phyloP scores from a whole-genome alignment of 2,113 vertebrate genomes.

The Bos indicus region DNA sequence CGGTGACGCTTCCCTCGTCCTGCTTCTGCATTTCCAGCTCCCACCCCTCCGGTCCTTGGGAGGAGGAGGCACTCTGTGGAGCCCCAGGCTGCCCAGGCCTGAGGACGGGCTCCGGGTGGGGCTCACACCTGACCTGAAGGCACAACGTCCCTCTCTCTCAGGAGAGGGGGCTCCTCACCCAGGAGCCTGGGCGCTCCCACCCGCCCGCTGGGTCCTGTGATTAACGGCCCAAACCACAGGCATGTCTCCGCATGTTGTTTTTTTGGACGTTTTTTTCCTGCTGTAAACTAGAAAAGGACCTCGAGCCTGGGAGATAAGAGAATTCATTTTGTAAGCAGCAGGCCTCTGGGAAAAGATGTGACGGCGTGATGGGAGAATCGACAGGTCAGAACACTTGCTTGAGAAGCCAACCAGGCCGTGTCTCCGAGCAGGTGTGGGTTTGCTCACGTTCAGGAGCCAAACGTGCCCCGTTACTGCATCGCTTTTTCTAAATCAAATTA shows the following conservation, averaged over 20 bases:
- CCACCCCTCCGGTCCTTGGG: fast-evolving
- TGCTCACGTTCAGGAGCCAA: not conserved
- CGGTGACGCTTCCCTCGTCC: fast-evolving
- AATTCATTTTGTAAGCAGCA: not conserved
- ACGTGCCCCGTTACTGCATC: no score
- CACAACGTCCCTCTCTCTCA: fast-evolving
- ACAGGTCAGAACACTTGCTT: not conserved
- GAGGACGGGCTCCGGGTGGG: not conserved
- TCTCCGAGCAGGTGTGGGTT: not conserved
- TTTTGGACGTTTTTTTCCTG: fast-evolving
- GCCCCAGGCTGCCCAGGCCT: not conserved
- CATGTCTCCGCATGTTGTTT: not conserved
- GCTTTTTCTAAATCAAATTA: not conserved
- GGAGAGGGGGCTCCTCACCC: no score
- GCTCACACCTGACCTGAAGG: not conserved
- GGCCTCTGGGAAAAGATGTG: not conserved
- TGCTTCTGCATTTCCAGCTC: fast-evolving
- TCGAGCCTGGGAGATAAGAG: not conserved
- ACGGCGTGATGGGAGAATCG: fast-evolving
- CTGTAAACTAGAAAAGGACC: not conserved
- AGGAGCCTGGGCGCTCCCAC: not conserved
- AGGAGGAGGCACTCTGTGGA: fast-evolving
- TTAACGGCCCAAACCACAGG: not conserved
- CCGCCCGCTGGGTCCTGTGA: not conserved
- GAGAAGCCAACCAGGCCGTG: not conserved